Evolutionary conservation across 2,888 invertebrate species (phyloP).

Genomic region (Meganola albula): DNA sequence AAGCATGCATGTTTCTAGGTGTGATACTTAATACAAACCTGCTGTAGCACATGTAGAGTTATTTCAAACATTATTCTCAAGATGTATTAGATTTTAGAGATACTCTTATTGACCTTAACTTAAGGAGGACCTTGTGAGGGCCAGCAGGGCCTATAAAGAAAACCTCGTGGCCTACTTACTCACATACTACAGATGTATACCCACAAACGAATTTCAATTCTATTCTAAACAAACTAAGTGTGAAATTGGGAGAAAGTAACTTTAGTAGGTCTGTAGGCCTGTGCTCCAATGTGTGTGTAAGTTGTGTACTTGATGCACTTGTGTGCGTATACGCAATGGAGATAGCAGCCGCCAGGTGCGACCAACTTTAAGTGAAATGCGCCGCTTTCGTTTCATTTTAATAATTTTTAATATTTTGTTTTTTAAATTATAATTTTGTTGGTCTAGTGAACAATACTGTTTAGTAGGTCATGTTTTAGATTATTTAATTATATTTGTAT

Average conservation of each 20-base stretch:
- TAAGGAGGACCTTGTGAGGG: conserved; percentile 54
- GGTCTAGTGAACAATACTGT: no score
- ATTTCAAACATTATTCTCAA: no score
- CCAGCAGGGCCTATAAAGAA: conserved; percentile 60
- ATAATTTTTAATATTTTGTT: no score
- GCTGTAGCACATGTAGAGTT: no score
- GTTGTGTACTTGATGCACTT: conserved; percentile 29
- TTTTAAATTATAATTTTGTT: no score
- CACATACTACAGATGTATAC: conserved; percentile 37
- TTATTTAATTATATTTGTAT: no score
- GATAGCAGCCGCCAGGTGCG: conserved; percentile 58
- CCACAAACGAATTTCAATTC: conserved; percentile 29
- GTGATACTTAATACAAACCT: no score
- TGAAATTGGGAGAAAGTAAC: conserved; percentile 46
- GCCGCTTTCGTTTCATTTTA: no score
- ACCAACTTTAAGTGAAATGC: conserved; percentile 66
- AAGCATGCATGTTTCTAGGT: no score
- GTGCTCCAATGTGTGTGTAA: conserved; percentile 46
- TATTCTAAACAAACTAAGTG: conserved; percentile 34
- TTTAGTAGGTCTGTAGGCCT: conserved; percentile 76
- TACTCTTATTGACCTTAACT: conserved; percentile 38
- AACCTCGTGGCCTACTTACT: conserved; percentile 66
- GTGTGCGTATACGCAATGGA: conserved; percentile 70
- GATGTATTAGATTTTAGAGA: no score
- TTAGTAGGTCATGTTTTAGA: no score